Base-by-base conservation (phyloP, 1,140 invertebrate species). In the Manduca sexta region DNA sequence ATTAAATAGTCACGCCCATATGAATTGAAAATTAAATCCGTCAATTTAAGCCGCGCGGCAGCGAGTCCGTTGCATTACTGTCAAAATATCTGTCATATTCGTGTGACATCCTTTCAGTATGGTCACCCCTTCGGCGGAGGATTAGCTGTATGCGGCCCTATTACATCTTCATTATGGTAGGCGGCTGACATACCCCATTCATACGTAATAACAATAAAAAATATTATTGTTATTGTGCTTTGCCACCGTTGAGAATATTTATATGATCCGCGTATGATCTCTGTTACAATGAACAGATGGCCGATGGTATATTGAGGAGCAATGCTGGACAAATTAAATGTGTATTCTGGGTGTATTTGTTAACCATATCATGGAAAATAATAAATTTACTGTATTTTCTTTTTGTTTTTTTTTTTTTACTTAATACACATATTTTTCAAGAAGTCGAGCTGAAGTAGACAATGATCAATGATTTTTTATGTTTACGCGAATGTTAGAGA, bases 121-220 rank as follows among this genome's bases (percentile, higher is more conserved):
- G 56, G 66, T 62, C 81, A 80, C 81, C 77, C 81, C 73, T 81
- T 76, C 59, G 60, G 68, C 33, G 74, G 74, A 80, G 81, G 81
- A 84, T 84, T 84, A 84, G 46, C 48, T 52, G 57, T 58, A 49
- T 45, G 49, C 60, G 57, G 69, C 74, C 81, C 77, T 54, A 84
- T 84, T 85, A 85, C 82, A 85, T 82, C 82, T 85, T 85, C 82
- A 85, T 85, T 85, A 83, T 68, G 71, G 82, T 78, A 78, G 80
- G 77, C 76, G 76, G 70, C 76, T 77, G 76, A 63, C 73, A 69
- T 55, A 48, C 45, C 52, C 65, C 51, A 57, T 46, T 30, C 46
- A 72, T 52, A 54, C 40, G 57, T 59, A 67, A 61, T 74, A 73
- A 76, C 68, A 75, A 73, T 70, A 70, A 71, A 75, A 75, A 71